Base-by-base conservation (phyloP, 2,797 vertebrate species). In the Coranthus polyacanthus region DNA sequence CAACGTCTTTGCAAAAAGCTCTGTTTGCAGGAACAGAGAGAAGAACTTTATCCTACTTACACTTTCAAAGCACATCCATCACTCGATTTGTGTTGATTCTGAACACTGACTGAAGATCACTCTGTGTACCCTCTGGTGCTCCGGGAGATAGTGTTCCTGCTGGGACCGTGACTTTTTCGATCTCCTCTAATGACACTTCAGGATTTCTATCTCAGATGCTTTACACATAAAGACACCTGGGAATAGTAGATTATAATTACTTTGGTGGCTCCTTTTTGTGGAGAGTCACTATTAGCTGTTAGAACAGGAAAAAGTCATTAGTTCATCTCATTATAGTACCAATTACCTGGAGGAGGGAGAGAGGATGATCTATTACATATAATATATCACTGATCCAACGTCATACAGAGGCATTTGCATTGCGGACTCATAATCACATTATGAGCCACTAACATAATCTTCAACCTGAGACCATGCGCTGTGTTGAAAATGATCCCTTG, bases 271-370 rank as follows among this genome's bases (percentile, higher is more conserved):
- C n/a, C 18, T 78, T 29, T 73, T 63, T 60, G 59, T 34, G 51
- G 60, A 71, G 73, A 61, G 55, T 50, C 51, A 62, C 69, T 68
- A 72, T 85, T 75, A 72, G 70, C 79, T 61, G 72, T 78, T 85
- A 75, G 72, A 82, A 65, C 20, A 74, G 74, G 74, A 73, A 75
- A 68, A 86, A 85, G 68, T 78, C 67, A 92, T 90, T 88, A 88
- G 79, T 77, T 83, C 51, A 68, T 81, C 83, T 90, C 79, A 92
- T 93, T 91, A 91, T 24, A 68, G 75, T 67, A 59, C 64, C 46
- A 81, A 87, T 88, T 83, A 90, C 83, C 78, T 84, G 72, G 42
- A 70, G 78, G 72, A 85, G 58, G 51, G 51, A 74, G 54, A 45
- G 73, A 12, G 1, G 46, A 69, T 80, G 82, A 90, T 88, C 29